phyloP scores from a whole-genome alignment of 2,888 invertebrate genomes.

The Yponomeuta sedellus region DNA sequence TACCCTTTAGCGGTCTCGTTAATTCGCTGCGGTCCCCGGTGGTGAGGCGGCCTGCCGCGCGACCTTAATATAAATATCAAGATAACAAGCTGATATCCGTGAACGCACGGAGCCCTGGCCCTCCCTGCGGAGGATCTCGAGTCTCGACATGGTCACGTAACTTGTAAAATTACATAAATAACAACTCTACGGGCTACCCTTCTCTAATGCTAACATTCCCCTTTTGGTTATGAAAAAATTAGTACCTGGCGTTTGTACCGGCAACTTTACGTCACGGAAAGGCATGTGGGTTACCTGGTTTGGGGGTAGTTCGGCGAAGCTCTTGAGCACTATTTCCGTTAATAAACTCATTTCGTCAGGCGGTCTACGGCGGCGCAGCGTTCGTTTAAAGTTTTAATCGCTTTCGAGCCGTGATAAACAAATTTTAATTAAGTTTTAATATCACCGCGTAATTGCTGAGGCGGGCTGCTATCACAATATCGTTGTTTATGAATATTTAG shows the following conservation, averaged over 20 bases:
- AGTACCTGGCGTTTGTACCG: neutral
- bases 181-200: neutral
- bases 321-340: slow-evolving; percentile 28
- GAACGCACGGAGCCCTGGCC: slow-evolving; percentile 57
- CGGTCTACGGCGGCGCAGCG: slow-evolving; percentile 60
- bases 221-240: neutral
- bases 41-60: slow-evolving; percentile 42
- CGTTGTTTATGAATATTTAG: slow-evolving; percentile 62
- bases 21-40: slow-evolving; percentile 58
- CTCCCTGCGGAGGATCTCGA: slow-evolving; percentile 45
- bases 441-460: slow-evolving; percentile 73
- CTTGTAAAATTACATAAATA: slow-evolving; percentile 13
- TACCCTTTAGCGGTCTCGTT: slow-evolving; percentile 45
- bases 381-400: slow-evolving; percentile 76
- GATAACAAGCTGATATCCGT: slow-evolving; percentile 63
- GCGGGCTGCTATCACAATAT: slow-evolving; percentile 63
- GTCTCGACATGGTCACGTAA: neutral
- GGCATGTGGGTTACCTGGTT: neutral
- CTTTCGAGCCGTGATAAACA: slow-evolving; percentile 73
- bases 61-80: slow-evolving; percentile 62
- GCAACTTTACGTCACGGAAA: neutral
- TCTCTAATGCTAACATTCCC: neutral
- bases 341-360: slow-evolving; percentile 69
- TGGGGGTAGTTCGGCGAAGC: neutral
- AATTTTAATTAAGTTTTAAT: slow-evolving; percentile 77